Base-by-base conservation (phyloP, 2,888 invertebrate genomes). In the Urechis unicinctus region DNA sequence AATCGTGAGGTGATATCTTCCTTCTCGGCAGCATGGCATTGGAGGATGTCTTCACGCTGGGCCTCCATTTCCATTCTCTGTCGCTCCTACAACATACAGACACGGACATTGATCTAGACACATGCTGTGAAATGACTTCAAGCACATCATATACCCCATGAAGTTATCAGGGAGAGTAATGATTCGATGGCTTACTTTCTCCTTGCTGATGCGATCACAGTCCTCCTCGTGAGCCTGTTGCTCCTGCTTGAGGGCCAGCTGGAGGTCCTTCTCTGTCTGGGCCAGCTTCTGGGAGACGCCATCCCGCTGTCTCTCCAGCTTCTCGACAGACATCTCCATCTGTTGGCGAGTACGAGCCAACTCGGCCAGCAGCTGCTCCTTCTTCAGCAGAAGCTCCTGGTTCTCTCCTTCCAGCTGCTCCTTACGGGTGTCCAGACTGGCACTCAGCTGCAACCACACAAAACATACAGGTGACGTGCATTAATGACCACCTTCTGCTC, bases 241-340 rank as follows among this genome's bases (percentile, higher is more conserved):
- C 64, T 75, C 75, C 64, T 78, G 76, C n/a, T 73, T 71, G 29
- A 79, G 63, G 3, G 74, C 69, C 59, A 73, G 58, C 64, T 73
- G 72, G 52, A 77, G 71, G 62, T 80, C 79, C 54, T 77, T 71
- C 63, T 79, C 79, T 0, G 87, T 86, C 69, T 89, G 88, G 63
- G 86, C 88, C 70, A 92, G 80, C 49, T 88, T 85, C 72, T 89
- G 88, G 69, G 91, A 91, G 48, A 93, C 79, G 1, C 85, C 82
- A 63, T 83, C 83, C 47, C 74, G 71, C 53, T 70, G 67, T 52
- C 72, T 65, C 49, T 78, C 77, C 51, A 71, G 68, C 57, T 74
- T 72, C 58, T 77, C 74, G 13, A 69, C 62, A 64, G 74, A 77
- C 29, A 69, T 56, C 48, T 75, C 74, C 59, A 77, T 73, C 64